phyloP scores from a whole-genome alignment of 2,888 invertebrate species.

The Cremastobaeus sp. region DNA sequence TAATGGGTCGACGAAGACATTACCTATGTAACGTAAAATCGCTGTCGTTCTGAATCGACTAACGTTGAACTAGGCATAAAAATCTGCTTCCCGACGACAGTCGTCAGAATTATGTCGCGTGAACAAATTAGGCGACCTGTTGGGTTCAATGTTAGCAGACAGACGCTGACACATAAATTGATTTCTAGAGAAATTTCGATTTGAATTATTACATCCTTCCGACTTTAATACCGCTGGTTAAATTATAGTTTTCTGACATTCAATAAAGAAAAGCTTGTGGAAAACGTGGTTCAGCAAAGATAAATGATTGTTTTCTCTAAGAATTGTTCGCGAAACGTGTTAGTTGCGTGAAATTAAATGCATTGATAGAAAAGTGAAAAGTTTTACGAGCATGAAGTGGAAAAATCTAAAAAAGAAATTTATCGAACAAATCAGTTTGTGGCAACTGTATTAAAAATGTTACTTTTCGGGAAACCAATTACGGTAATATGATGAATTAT shows the following conservation, averaged over 20 bases:
- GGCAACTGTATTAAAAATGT: too few species aligned
- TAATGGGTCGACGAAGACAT: conserved; percentile 37
- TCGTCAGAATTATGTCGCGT: conserved; percentile 4
- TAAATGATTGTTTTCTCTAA: too few species aligned
- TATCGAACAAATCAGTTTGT: too few species aligned
- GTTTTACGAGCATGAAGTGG: too few species aligned
- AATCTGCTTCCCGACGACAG: neutral
- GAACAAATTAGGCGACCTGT: conserved; percentile 20
- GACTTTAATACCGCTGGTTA: conserved; percentile 37
- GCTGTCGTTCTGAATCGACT: conserved; percentile 4
- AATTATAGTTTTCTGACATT: conserved; percentile 8
- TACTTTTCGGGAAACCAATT: too few species aligned
- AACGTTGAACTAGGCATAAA: conserved; percentile 7
- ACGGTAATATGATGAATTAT: too few species aligned
- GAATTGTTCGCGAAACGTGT: too few species aligned
- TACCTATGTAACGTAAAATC: conserved; percentile 13
- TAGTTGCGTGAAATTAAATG: too few species aligned
- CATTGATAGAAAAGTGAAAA: too few species aligned
- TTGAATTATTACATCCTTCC: conserved; percentile 19
- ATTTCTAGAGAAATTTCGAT: conserved; percentile 43
- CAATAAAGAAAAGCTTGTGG: conserved; percentile 1
- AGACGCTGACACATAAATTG: conserved; percentile 28
- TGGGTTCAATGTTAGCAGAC: conserved; percentile 35
- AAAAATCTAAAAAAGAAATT: too few species aligned
- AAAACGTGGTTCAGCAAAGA: too few species aligned